phyloP scores from a whole-genome alignment of 2,888 invertebrate species.

The Stegophylla sp. region DNA sequence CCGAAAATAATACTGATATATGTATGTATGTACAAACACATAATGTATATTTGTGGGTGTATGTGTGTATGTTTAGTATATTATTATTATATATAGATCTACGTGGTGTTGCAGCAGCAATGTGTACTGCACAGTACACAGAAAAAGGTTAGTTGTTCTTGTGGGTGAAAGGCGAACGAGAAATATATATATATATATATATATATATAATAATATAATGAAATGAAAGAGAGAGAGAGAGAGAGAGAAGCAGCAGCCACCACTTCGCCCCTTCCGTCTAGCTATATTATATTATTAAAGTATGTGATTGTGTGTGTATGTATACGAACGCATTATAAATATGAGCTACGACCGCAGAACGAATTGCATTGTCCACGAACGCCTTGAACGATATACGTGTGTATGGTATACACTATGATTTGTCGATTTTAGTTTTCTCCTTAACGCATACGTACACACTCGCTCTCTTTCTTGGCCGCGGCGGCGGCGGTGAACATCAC shows the following conservation, averaged over 20 bases:
- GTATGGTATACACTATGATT: not conserved
- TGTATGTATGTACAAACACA: not conserved
- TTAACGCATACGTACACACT: not conserved
- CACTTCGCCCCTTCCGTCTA: not conserved
- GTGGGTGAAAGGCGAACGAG: constrained; percentile 52
- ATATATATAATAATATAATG: not conserved
- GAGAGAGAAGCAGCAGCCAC: not conserved
- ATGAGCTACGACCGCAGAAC: constrained; percentile 49
- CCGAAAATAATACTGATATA: constrained; percentile 21
- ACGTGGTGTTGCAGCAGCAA: no score
- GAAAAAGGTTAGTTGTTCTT: constrained; percentile 28
- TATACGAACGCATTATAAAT: constrained; percentile 16
- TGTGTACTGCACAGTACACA: not conserved
- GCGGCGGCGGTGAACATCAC: not conserved
- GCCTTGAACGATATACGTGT: constrained; percentile 29
- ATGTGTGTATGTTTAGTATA: not conserved
- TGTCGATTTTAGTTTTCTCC: constrained; percentile 40
- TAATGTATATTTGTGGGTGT: not conserved
- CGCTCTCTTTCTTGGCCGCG: not conserved
- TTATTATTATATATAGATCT: no score
- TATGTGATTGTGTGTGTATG: not conserved
- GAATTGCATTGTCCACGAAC: constrained; percentile 51
- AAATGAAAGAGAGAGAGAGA: constrained; percentile 13
- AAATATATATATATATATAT: not conserved
- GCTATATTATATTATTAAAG: not conserved